phyloP scores from a whole-genome alignment of 2,113 vertebrate genomes.

The Podarcis raffonei region DNA sequence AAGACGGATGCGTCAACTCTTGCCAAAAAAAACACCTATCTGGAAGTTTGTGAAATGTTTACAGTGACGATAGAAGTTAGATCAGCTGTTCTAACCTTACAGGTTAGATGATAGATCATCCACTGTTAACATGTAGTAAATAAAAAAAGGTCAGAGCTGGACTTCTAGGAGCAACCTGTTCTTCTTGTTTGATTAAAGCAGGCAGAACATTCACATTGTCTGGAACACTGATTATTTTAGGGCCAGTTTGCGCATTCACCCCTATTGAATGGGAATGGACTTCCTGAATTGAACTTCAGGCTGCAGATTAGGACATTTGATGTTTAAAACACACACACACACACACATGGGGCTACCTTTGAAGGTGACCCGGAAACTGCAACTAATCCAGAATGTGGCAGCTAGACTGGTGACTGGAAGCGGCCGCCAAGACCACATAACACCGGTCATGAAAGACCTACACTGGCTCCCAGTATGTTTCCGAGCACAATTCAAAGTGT shows the following conservation, averaged over 20 bases:
- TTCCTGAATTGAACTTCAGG: background rate
- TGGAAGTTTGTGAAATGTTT: background rate
- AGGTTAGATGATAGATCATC: background rate
- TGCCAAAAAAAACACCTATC: background rate
- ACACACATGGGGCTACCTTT: too few species aligned
- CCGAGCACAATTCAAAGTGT: too few species aligned
- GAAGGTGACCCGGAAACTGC: too few species aligned
- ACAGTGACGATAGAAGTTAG: background rate
- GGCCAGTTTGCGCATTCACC: background rate
- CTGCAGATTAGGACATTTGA: background rate
- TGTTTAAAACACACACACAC: background rate
- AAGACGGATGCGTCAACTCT: background rate
- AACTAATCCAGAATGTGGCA: too few species aligned
- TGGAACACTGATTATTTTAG: background rate
- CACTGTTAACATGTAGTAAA: background rate
- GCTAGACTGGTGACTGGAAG: too few species aligned
- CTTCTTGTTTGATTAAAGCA: background rate
- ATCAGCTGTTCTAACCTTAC: background rate
- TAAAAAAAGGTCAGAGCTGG: background rate
- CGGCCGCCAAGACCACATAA: too few species aligned
- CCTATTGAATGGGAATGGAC: background rate
- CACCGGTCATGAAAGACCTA: too few species aligned
- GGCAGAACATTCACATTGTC: background rate
- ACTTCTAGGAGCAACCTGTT: background rate
- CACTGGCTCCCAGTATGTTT: too few species aligned